Conservation (phyloP, 2,888 invertebrate genomes). For the Drosophila heteroneura region DNA sequence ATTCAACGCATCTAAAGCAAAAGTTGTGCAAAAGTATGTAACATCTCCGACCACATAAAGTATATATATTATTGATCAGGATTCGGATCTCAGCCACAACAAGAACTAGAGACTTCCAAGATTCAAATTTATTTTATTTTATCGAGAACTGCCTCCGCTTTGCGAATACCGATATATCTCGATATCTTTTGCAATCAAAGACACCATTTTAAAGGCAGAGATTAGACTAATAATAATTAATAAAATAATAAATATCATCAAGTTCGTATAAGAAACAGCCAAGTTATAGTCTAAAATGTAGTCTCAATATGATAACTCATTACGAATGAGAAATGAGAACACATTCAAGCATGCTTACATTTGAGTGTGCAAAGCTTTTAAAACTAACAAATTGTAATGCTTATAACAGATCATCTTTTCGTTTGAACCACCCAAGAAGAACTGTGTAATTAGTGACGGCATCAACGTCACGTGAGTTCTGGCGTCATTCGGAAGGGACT, state of each 20-base stretch:
- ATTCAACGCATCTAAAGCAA: too few relatives aligned
- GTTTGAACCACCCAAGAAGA: conserved; percentile 1
- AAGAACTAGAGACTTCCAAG: not conserved
- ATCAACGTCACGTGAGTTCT: conserved; percentile 22
- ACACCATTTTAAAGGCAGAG: not conserved
- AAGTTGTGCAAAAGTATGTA: not conserved
- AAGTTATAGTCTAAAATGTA: not conserved
- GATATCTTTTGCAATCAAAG: not conserved
- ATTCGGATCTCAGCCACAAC: not conserved
- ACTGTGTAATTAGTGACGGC: conserved; percentile 33
- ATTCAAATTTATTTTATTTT: not conserved
- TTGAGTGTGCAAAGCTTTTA: not conserved
- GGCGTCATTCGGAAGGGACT: conserved; percentile 2
- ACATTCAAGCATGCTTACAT: not conserved
- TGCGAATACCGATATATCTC: not conserved
- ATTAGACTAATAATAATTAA: not conserved
- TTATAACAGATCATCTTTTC: not conserved
- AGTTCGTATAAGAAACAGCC: not conserved
- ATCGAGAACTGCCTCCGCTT: not conserved
- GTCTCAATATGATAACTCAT: not conserved
- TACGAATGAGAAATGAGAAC: not conserved
- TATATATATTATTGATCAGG: not conserved
- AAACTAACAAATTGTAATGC: not conserved
- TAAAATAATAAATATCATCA: not conserved
- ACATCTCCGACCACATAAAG: not conserved